Conservation (phyloP, 2,113 vertebrate species). For the Plecotus auritus region DNA sequence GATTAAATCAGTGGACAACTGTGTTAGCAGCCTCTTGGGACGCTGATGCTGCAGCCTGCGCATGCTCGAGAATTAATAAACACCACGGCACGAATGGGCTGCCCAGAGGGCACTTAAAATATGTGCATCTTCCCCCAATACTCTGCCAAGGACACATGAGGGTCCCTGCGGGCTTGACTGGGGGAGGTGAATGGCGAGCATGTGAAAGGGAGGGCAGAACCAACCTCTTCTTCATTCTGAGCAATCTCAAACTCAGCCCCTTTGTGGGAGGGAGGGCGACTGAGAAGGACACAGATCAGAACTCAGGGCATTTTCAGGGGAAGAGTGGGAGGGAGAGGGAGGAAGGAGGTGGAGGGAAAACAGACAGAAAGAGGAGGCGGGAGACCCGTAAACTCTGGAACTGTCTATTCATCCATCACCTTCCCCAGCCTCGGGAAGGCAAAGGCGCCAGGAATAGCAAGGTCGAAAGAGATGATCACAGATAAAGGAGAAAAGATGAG, state of each 20-base stretch:
- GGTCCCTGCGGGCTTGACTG: accelerated
- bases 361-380: too few relatives aligned
- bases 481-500: background rate
- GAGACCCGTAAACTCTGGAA: accelerated
- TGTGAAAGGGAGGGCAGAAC: too few relatives aligned
- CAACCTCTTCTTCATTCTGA: background rate
- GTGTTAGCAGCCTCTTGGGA: background rate
- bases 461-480: accelerated
- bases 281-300: background rate
- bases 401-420: accelerated
- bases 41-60: accelerated
- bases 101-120: background rate
- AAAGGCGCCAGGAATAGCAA: background rate
- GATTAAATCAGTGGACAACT: background rate
- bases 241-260: accelerated
- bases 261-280: background rate
- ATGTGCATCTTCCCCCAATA: background rate
- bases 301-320: background rate
- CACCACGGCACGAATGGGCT: background rate
- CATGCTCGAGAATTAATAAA: background rate
- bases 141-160: accelerated
- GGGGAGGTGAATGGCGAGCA: accelerated
- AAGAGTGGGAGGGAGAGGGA: accelerated
- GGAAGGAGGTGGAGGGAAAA: accelerated
- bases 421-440: background rate